Percentiles rank a stretch among this genome's conserved stretches.
These are phyloP conservation scores for Actinernus sp. DNA, from an alignment of 92 coral and sea anemone species.

Conservation along the genomic window DNA sequence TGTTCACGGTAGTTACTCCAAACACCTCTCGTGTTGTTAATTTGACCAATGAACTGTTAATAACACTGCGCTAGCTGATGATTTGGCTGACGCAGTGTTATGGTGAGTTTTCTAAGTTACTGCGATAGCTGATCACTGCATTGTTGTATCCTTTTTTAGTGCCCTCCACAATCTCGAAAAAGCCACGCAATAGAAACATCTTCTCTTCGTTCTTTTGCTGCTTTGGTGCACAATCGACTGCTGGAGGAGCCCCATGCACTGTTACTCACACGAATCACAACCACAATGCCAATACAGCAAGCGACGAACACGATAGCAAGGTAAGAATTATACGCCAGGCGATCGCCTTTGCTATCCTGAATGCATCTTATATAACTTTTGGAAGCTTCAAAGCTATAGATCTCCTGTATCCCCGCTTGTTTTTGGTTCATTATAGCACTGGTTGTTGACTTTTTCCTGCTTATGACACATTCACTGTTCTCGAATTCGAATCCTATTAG, in stretches of 20 bases:
- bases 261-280: conserved; percentile 79
- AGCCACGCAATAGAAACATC: conserved; percentile 89
- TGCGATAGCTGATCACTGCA: conserved; percentile 5
- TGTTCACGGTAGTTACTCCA: conserved; percentile 8
- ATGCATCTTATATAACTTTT: not conserved
- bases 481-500: too few species aligned
- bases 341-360: not conserved
- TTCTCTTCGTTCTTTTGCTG: conserved; percentile 99
- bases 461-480: too few species aligned
- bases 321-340: too few species aligned
- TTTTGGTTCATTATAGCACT: too few species aligned
- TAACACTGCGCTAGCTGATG: too few species aligned
- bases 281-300: conserved; percentile 75
- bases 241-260: conserved; percentile 61
- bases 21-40: conserved; percentile 40
- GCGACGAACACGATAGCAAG: conserved; percentile 85
- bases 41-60: conserved; percentile 44
- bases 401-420: too few species aligned
- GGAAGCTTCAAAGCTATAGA: too few species aligned
- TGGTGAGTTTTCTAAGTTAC: too few species aligned
- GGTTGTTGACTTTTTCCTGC: too few species aligned
- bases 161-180: conserved; percentile 83
- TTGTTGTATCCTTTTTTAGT: conserved; percentile 62
- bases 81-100: too few species aligned
- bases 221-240: conserved; percentile 92